phyloP scores from a whole-genome alignment of 2,797 vertebrate genomes.

The Merluccius polli region DNA sequence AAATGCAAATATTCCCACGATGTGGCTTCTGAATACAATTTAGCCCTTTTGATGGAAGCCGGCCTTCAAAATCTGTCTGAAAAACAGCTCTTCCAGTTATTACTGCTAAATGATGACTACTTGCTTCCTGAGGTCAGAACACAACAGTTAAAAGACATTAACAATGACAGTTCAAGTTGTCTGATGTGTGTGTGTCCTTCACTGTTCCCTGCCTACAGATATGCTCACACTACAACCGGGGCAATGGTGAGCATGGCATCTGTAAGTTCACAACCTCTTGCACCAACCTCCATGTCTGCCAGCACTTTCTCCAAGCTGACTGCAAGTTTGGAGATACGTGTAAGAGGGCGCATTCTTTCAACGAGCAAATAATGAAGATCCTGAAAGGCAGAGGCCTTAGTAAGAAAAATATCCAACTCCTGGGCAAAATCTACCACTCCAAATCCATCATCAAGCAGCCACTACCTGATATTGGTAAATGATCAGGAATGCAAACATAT shows the following conservation, averaged over 20 bases:
- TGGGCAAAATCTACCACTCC: slow-evolving; percentile 67
- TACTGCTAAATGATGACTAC: slow-evolving; percentile 86
- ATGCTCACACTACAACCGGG: slow-evolving; percentile 82
- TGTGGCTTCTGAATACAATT: slow-evolving; percentile 66
- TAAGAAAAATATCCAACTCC: slow-evolving; percentile 49
- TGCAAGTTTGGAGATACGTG: slow-evolving; percentile 76
- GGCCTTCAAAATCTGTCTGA: slow-evolving; percentile 65
- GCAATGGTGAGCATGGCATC: slow-evolving; percentile 55
- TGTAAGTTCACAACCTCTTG: slow-evolving; percentile 74
- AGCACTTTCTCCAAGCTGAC: slow-evolving; percentile 71
- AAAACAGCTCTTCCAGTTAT: slow-evolving; percentile 77
- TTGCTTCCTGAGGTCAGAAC: slow-evolving; percentile 85
- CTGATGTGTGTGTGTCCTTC: neutral
- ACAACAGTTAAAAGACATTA: neutral
- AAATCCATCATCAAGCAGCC: slow-evolving; percentile 55
- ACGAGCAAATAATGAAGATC: slow-evolving; percentile 30
- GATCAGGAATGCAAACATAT: neutral
- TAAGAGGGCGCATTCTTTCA: slow-evolving; percentile 59
- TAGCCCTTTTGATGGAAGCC: slow-evolving; percentile 59
- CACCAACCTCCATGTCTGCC: slow-evolving; percentile 84
- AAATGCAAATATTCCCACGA: slow-evolving; percentile 74
- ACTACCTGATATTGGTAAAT: slow-evolving; percentile 34
- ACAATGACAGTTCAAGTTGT: neutral
- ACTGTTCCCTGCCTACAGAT: slow-evolving; percentile 57
- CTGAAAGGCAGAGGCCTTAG: slow-evolving; percentile 67